A percentile compares a stretch with the other conserved stretches of the same genome.
Evolutionary conservation across 1,140 invertebrate species (phyloP).

Genomic region (Pseudomyrmex pallidus): DNA sequence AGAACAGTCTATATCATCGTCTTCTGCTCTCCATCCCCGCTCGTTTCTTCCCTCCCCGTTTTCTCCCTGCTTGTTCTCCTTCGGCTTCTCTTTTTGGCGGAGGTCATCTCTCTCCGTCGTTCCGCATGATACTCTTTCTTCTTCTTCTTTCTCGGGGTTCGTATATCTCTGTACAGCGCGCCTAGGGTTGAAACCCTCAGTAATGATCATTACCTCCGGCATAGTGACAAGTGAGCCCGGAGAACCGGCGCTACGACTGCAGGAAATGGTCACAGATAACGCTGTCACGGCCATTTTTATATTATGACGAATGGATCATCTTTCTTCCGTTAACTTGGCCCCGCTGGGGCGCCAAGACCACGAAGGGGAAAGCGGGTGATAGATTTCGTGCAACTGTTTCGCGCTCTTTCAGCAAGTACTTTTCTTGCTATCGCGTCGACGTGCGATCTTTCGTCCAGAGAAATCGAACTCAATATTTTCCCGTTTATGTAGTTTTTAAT

Average conservation of each 20-base stretch:
- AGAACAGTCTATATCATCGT: conserved; percentile 73
- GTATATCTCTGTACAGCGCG: conserved; percentile 54
- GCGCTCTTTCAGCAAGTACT: conserved; percentile 8
- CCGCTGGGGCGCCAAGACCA: not conserved
- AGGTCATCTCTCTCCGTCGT: conserved; percentile 33
- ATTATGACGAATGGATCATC: conserved; percentile 83
- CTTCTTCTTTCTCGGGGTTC: conserved; percentile 24
- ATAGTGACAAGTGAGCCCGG: conserved; percentile 83
- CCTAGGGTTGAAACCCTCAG: conserved; percentile 69
- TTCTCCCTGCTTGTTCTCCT: conserved; percentile 35
- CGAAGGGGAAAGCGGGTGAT: conserved; percentile 58
- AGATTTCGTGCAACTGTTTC: conserved; percentile 69
- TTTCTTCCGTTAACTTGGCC: conserved; percentile 75
- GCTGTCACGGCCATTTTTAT: conserved; percentile 83
- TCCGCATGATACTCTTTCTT: conserved; percentile 1
- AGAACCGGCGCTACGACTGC: conserved; percentile 75
- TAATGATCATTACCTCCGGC: conserved; percentile 85
- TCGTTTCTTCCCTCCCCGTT: conserved; percentile 10
- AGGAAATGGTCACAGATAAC: conserved; percentile 84
- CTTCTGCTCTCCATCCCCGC: conserved; percentile 63
- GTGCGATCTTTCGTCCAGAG: not conserved
- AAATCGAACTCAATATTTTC: not conserved
- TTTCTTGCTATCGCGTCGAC: conserved; percentile 10
- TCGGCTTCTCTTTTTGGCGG: conserved; percentile 36
- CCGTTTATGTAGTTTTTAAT: no score